phyloP scores from a whole-genome alignment of 2,113 vertebrate species.

The Mirounga angustirostris region DNA sequence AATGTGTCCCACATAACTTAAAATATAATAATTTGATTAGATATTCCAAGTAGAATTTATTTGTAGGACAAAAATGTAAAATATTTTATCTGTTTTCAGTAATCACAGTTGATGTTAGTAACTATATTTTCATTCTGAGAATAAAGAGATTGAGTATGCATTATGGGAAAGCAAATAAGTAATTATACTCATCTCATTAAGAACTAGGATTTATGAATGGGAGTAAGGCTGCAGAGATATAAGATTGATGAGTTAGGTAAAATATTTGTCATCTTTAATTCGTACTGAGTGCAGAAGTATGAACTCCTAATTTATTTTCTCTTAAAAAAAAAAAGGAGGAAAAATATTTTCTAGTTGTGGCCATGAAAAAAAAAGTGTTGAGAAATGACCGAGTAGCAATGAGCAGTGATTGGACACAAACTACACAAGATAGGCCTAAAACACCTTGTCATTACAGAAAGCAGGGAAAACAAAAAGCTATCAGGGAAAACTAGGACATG shows the following conservation, averaged over 20 bases:
- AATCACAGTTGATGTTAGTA: background rate
- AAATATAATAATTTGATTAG: background rate
- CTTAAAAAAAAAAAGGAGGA: background rate
- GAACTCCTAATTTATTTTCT: background rate
- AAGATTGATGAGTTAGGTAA: slow-evolving; percentile 44
- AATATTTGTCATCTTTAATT: slow-evolving; percentile 40
- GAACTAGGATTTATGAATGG: slow-evolving; percentile 9
- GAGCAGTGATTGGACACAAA: background rate
- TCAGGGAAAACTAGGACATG: background rate
- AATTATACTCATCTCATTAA: slow-evolving; percentile 32
- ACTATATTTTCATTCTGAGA: background rate
- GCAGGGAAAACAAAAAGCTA: background rate
- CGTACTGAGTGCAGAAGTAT: background rate
- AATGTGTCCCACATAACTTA: background rate
- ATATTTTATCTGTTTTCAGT: background rate
- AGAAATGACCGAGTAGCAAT: background rate
- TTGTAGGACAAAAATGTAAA: background rate
- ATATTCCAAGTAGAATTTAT: background rate
- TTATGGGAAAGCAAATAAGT: slow-evolving; percentile 1
- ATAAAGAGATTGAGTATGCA: slow-evolving; percentile 1
- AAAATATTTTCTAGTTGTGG: background rate
- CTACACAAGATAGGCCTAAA: background rate
- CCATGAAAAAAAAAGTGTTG: background rate
- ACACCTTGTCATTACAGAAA: background rate
- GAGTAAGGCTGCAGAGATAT: background rate